A percentile compares a stretch with the other conserved stretches of the same genome.
Conservation (phyloP, 2,797 vertebrate genomes). For the Ambastaia sidthimunki region DNA sequence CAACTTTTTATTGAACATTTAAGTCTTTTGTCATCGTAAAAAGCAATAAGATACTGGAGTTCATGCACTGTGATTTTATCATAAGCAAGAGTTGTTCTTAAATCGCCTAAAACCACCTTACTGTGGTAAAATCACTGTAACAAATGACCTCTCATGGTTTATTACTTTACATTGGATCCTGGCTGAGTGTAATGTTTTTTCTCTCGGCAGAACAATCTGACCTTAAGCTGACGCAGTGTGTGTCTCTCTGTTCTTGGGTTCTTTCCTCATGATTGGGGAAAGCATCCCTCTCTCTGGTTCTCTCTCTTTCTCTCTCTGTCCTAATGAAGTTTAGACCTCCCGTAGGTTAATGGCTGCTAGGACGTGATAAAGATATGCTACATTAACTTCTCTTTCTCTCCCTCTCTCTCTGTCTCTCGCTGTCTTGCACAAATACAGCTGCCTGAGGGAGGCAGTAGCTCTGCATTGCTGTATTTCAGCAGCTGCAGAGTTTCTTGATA, state of each 20-base stretch:
- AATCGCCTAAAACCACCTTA: background rate
- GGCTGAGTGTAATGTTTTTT: constrained; percentile 9
- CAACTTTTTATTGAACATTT: background rate
- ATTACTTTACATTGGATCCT: constrained; percentile 10
- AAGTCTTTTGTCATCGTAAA: background rate
- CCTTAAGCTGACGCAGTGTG: constrained; percentile 23
- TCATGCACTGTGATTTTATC: background rate
- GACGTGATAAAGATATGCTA: constrained; percentile 53
- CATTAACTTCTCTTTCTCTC: constrained; percentile 42
- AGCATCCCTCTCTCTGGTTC: constrained; percentile 9
- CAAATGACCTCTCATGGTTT: background rate
- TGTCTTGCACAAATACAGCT: constrained; percentile 33
- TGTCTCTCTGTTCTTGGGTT: constrained; percentile 28
- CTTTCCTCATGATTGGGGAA: constrained; percentile 35
- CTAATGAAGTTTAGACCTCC: constrained; percentile 59
- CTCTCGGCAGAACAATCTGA: constrained; percentile 32
- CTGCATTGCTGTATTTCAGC: constrained; percentile 41
- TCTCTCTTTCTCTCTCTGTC: constrained; percentile 27
- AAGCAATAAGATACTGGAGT: background rate
- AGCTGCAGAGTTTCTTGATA: constrained; percentile 1
- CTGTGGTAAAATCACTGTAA: constrained; percentile 8
- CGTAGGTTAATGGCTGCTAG: constrained; percentile 54
- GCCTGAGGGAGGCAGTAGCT: constrained; percentile 53
- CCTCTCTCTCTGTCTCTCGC: constrained; percentile 18
- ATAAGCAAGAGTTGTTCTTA: background rate